These are phyloP conservation scores for Myiopsitta monachus DNA, from an alignment of 2,113 vertebrate species.

Conservation along the genomic window DNA sequence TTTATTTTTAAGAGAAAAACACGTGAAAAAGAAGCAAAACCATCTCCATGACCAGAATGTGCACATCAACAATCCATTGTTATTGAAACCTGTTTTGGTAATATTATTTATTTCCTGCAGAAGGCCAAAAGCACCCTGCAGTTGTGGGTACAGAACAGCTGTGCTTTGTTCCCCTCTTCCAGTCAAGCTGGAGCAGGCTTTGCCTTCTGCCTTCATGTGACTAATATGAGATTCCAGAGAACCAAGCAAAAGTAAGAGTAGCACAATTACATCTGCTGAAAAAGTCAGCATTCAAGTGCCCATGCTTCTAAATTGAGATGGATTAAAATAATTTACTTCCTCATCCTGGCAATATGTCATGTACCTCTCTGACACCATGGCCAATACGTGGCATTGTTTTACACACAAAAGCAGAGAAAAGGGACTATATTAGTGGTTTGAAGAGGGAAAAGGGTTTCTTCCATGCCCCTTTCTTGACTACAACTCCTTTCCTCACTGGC, in stretches of 20 bases:
- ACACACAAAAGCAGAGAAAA: neutral
- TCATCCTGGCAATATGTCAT: neutral
- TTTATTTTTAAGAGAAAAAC: neutral
- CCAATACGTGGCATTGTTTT: neutral
- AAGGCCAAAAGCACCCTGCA: neutral
- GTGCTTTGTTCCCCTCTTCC: neutral
- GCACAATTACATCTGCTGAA: neutral
- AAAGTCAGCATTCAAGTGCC: neutral
- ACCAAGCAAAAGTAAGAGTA: neutral
- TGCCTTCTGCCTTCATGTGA: neutral
- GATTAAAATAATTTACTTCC: neutral
- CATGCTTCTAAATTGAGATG: neutral
- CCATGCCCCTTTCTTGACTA: neutral
- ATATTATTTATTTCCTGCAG: neutral
- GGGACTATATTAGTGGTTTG: neutral
- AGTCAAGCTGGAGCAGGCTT: neutral
- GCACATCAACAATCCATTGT: neutral
- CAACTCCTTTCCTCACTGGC: neutral
- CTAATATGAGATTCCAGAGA: neutral
- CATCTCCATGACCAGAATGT: neutral
- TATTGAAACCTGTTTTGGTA: neutral
- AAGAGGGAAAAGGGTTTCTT: neutral
- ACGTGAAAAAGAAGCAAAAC: neutral
- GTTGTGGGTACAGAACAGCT: neutral
- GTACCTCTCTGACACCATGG: neutral